phyloP scores from a whole-genome alignment of 2,888 invertebrate species.

The Mythimna pallens region DNA sequence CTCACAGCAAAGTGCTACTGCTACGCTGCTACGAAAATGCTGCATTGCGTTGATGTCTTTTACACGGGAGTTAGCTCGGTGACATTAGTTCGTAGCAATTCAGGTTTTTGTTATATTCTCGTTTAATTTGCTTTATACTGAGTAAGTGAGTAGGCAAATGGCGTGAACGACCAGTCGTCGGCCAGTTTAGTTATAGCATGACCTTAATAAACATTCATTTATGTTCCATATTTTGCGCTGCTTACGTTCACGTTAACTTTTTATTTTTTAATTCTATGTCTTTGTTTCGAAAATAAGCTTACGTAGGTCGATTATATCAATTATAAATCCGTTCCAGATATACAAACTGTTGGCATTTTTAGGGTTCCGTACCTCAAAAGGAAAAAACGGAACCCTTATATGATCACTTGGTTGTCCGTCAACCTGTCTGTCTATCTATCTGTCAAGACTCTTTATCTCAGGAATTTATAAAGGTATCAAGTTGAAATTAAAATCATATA shows the following conservation, averaged over 20 bases:
- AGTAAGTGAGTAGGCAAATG: not conserved
- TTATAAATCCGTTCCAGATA: not conserved
- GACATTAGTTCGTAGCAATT: constrained; percentile 3
- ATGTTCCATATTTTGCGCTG: not conserved
- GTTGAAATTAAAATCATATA: too few species aligned
- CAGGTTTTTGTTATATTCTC: not conserved
- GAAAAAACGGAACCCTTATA: too few species aligned
- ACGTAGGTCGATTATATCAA: not conserved
- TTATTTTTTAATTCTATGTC: not conserved
- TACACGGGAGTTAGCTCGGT: constrained; percentile 12
- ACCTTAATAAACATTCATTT: constrained; percentile 3
- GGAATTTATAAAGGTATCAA: too few species aligned
- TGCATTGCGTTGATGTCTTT: constrained; percentile 73
- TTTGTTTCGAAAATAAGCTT: not conserved
- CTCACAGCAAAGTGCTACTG: constrained; percentile 36
- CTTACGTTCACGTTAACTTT: not conserved
- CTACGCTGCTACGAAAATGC: constrained; percentile 33
- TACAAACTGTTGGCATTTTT: not conserved
- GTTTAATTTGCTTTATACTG: not conserved
- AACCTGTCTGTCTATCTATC: too few species aligned
- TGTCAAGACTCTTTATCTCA: too few species aligned
- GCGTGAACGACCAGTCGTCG: too few species aligned
- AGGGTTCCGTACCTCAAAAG: too few species aligned
- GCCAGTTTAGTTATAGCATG: not conserved
- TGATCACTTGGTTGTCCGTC: too few species aligned